A percentile compares a stretch with the other conserved stretches of the same genome.
phyloP scores from a whole-genome alignment of 2,797 vertebrate genomes.

The Rhadinocentrus ornatus region DNA sequence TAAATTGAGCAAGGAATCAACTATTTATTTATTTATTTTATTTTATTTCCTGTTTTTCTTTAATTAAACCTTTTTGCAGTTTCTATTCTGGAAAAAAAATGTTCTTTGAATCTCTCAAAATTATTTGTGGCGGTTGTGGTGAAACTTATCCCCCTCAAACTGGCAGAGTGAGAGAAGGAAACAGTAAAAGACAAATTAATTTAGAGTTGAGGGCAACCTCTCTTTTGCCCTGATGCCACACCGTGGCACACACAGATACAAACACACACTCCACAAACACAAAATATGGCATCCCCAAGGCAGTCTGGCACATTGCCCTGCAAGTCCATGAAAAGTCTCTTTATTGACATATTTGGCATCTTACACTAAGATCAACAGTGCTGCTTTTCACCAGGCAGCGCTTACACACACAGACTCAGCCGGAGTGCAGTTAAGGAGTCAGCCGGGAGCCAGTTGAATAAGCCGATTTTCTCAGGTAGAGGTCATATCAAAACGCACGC shows the following conservation, averaged over 20 bases:
- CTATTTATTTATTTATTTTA: too few species aligned
- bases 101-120: neutral
- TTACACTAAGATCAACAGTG: slow-evolving; percentile 71
- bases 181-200: neutral
- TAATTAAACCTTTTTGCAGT: neutral
- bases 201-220: neutral
- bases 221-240: neutral
- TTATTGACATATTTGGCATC: slow-evolving; percentile 77
- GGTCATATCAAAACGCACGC: slow-evolving; percentile 69
- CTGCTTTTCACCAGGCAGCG: slow-evolving; percentile 60
- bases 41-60: neutral
- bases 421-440: slow-evolving; percentile 36
- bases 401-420: slow-evolving; percentile 34
- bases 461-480: slow-evolving; percentile 52
- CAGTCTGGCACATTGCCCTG: slow-evolving; percentile 59
- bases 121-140: neutral
- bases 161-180: neutral
- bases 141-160: neutral
- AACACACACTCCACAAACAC: slow-evolving; percentile 2
- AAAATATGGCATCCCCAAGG: slow-evolving; percentile 58
- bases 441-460: slow-evolving; percentile 56
- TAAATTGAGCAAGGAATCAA: neutral
- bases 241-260: slow-evolving; percentile 7
- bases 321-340: slow-evolving; percentile 75
- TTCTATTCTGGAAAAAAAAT: neutral